Conservation (phyloP, 2,797 vertebrate species). For the Cirrhinus molitorella region DNA sequence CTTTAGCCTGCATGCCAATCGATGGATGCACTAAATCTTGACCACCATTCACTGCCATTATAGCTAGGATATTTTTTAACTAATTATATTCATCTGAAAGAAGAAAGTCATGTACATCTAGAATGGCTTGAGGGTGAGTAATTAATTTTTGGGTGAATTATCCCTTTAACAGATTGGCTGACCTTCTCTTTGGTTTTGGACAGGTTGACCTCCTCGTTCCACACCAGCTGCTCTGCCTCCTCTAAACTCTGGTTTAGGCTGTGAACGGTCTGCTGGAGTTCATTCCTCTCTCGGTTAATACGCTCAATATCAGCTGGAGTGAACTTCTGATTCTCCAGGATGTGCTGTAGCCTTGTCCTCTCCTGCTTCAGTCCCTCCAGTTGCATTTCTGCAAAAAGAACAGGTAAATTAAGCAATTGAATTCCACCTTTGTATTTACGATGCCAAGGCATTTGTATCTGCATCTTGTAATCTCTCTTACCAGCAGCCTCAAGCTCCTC, state of each 20-base stretch:
- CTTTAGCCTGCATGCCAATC: not conserved
- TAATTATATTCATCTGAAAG: too few relatives aligned
- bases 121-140: too few relatives aligned
- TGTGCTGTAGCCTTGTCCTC: constrained; percentile 81
- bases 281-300: constrained; percentile 91
- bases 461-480: constrained; percentile 66
- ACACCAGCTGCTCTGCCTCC: constrained; percentile 87
- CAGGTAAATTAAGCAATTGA: not conserved
- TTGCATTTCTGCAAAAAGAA: constrained; percentile 80
- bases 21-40: too few relatives aligned
- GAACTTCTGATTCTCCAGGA: constrained; percentile 91
- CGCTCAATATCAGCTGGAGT: constrained; percentile 92
- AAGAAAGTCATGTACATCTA: too few relatives aligned
- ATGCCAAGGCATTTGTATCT: not conserved
- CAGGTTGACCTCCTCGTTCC: constrained; percentile 92
- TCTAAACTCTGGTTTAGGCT: constrained; percentile 86
- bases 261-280: constrained; percentile 88
- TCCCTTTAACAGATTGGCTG: not conserved
- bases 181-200: constrained; percentile 89
- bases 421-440: not conserved
- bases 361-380: constrained; percentile 87
- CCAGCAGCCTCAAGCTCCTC: constrained; percentile 86
- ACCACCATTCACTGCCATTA: too few relatives aligned
- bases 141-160: too few relatives aligned
- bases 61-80: too few relatives aligned